Conservation (phyloP, 2,113 vertebrate species). For the Tauraco erythrolophus region DNA sequence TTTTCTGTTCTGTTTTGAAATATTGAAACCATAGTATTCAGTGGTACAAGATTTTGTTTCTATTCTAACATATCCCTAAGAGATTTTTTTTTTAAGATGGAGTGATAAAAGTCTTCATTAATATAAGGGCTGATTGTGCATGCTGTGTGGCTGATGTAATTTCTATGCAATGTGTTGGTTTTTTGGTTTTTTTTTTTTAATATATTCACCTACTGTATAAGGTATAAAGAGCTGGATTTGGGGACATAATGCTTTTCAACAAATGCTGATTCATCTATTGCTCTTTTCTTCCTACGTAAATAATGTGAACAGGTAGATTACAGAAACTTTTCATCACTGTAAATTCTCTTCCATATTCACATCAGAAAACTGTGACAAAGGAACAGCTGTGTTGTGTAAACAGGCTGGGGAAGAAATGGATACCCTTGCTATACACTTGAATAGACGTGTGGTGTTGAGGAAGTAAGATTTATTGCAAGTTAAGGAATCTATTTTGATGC, state of each 20-base stretch:
- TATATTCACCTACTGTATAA: background rate
- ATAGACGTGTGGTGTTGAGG: background rate
- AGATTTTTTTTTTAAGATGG: background rate
- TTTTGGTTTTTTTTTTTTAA: background rate
- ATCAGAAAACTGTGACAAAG: background rate
- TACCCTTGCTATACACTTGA: background rate
- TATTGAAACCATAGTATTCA: background rate
- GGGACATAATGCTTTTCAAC: background rate
- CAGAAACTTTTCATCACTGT: background rate
- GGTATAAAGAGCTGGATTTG: background rate
- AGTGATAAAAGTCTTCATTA: background rate
- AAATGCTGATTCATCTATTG: background rate
- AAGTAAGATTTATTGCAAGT: background rate
- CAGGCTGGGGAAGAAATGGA: background rate
- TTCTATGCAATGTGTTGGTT: background rate
- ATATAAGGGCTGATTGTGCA: background rate
- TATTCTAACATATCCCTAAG: background rate
- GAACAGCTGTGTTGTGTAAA: background rate
- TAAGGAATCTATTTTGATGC: background rate
- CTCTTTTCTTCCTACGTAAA: background rate
- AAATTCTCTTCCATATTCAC: background rate
- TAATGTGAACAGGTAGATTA: background rate
- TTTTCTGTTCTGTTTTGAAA: background rate
- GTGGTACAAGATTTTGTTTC: background rate
- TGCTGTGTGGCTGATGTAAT: rapidly evolving